A percentile compares a stretch with the other conserved stretches of the same genome.
Evolutionary conservation across 2,113 vertebrate genomes (phyloP).

Genomic region (Columba livia): DNA sequence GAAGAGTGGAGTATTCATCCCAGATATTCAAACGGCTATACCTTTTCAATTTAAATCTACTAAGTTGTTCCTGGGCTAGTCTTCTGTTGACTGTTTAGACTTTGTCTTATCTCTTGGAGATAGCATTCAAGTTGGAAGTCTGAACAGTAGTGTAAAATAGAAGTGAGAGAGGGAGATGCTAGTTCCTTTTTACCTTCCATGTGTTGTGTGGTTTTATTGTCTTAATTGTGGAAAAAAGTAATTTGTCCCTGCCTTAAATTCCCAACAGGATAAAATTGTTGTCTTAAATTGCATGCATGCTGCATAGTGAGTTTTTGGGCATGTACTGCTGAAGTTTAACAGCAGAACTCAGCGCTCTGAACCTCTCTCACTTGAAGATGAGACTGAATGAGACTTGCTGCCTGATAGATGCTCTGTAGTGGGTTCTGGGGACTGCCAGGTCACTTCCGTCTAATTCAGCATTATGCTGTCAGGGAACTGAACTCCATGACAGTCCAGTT

Average conservation of each 20-base stretch:
- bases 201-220: neutral
- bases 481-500: neutral
- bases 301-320: neutral
- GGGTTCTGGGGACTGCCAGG: neutral
- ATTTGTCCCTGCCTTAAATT: too few relatives aligned
- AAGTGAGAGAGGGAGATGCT: neutral
- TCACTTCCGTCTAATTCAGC: neutral
- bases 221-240: neutral
- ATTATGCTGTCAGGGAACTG: neutral
- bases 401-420: neutral
- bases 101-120: neutral
- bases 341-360: neutral
- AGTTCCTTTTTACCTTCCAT: neutral
- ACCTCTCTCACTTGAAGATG: neutral
- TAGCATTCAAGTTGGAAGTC: neutral
- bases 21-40: neutral
- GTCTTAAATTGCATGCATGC: neutral
- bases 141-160: neutral
- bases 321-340: neutral
- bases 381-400: neutral
- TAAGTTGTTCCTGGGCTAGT: neutral
- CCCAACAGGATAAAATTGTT: neutral
- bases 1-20: neutral
- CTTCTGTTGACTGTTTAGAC: neutral
- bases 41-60: neutral